phyloP scores from a whole-genome alignment of 1,140 invertebrate genomes.

The Procambarus virginalis region DNA sequence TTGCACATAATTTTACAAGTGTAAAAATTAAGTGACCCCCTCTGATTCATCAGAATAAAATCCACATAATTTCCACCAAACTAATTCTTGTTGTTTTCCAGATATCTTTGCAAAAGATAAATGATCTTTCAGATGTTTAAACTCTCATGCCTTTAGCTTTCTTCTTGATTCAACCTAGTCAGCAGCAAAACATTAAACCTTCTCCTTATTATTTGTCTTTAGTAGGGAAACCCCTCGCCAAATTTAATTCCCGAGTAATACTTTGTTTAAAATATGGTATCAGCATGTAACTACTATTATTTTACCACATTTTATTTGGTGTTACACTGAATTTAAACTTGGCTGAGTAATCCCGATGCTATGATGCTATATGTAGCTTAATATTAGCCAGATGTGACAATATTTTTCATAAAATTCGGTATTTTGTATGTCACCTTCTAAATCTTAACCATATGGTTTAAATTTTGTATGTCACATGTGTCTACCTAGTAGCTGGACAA shows the following conservation, averaged over 20 bases:
- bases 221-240: not conserved
- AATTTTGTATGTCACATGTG: constrained; percentile 3
- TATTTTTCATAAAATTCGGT: not conserved
- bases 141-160: not conserved
- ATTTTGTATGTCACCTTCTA: not conserved
- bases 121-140: constrained; percentile 28
- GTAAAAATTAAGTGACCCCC: not conserved
- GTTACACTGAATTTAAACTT: not conserved
- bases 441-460: not conserved
- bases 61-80: constrained; percentile 3
- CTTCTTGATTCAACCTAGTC: not conserved
- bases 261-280: not conserved
- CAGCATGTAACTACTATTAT: not conserved
- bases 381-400: constrained; percentile 3
- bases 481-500: not conserved
- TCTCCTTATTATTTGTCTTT: not conserved
- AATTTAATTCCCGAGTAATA: not conserved
- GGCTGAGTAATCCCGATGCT: not conserved
- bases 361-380: not conserved
- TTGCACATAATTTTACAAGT: not conserved
- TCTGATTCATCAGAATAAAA: constrained; percentile 17
- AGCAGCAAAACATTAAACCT: not conserved
- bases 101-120: not conserved
- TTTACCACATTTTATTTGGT: not conserved
- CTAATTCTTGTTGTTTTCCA: constrained; percentile 35